Base-by-base conservation (phyloP, 2,797 vertebrate genomes). In the Sebastes steindachneri region DNA sequence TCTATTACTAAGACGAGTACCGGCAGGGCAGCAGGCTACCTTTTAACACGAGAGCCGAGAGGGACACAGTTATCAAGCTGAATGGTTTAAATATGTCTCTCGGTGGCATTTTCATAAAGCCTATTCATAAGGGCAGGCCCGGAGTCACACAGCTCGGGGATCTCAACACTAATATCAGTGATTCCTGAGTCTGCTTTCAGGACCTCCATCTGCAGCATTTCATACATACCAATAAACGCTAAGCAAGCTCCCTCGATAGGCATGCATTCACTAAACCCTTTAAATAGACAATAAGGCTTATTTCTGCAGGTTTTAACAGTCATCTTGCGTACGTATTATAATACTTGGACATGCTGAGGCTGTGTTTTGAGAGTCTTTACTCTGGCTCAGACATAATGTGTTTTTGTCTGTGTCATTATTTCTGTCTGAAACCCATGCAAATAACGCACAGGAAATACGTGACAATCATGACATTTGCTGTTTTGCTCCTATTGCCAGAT, bases 21-120 rank as follows among this genome's bases (percentile, higher is more conserved):
- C 59, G 68, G 68, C 28, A 70, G 29, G 73, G 64, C 54, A 73
- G 55, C 67, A 29, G 72, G 60, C 73, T 66, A 62, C 41, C 68
- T 86, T 89, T 89, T 86, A 86, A 73, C 78, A 80, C 37, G 66
- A 65, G 72, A 80, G 75, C 81, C 66, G 17, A 78, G 58, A 80
- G 86, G 82, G 81, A 88, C 37, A 26, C 87, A 72, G 88, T 78
- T 88, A 89, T 89, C 75, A 76, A 72, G 85, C 73, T 75, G 75
- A 89, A 79, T 75, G 66, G 79, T 84, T 93, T 85, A 89, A 89
- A 90, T 88, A 86, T 90, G 78, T 88, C 69, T 80, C 90, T 79
- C 59, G 2, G 67, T 86, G 87, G 79, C 86, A 84, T 90, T 91
- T 91, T 88, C 86, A 88, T 85, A 21, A 86, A 90, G 87, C 71